Evolutionary conservation across 2,113 vertebrate species (phyloP).

Genomic region (Gymnobelideus leadbeateri): DNA sequence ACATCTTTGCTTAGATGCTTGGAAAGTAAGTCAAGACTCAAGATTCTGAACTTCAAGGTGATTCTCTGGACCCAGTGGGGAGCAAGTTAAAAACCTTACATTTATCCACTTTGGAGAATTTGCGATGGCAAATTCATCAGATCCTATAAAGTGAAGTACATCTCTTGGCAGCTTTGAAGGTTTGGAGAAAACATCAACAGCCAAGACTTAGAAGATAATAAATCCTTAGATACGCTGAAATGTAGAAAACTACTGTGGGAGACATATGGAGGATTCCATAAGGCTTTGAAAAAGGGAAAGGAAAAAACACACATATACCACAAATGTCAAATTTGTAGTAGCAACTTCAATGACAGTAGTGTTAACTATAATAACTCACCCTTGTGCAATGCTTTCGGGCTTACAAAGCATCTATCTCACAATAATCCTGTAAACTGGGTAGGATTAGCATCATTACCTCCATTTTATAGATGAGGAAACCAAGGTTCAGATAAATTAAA

Average conservation of each 20-base stretch:
- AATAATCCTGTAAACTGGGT: neutral
- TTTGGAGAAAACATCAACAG: slow-evolving; percentile 80
- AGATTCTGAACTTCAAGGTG: slow-evolving; percentile 63
- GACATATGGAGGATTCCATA: slow-evolving; percentile 81
- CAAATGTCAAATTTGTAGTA: slow-evolving; percentile 79
- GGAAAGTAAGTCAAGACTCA: slow-evolving; percentile 55
- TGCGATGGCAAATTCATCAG: slow-evolving; percentile 80
- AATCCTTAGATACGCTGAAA: slow-evolving; percentile 79
- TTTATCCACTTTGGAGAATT: slow-evolving; percentile 80
- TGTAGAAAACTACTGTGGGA: slow-evolving; percentile 77
- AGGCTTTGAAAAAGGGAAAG: slow-evolving; percentile 77
- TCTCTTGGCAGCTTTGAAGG: slow-evolving; percentile 80
- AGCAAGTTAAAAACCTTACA: slow-evolving; percentile 73
- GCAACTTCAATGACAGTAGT: slow-evolving; percentile 46
- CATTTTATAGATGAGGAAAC: neutral
- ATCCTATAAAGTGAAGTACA: slow-evolving; percentile 82
- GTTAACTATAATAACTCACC: neutral
- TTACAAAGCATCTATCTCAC: neutral
- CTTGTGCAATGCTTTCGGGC: neutral
- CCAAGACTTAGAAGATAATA: slow-evolving; percentile 81
- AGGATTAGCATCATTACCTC: neutral
- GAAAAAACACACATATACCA: slow-evolving; percentile 28
- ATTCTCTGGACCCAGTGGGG: slow-evolving; percentile 57
- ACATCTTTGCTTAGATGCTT: neutral
- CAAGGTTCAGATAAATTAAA: neutral